These are phyloP conservation scores for Mastomys coucha DNA, from an alignment of 2,113 vertebrate genomes.

Conservation along the genomic window DNA sequence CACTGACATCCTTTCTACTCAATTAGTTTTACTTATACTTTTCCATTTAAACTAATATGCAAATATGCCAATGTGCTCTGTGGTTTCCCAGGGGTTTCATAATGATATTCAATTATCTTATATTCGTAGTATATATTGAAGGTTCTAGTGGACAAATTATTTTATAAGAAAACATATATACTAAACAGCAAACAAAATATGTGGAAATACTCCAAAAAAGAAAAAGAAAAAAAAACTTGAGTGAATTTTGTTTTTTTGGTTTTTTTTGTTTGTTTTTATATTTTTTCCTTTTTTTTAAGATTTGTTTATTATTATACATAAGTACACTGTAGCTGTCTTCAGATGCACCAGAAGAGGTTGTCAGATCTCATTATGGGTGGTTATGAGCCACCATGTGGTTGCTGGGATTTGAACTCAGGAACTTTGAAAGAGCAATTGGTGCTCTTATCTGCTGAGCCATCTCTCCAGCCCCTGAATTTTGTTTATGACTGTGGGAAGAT, in stretches of 20 bases:
- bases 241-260: not conserved
- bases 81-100: not conserved
- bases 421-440: too few species aligned
- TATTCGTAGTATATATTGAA: not conserved
- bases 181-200: conserved; percentile 25
- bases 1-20: not conserved
- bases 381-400: too few species aligned
- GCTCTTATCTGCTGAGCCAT: too few species aligned
- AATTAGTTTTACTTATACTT: not conserved
- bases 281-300: too few species aligned
- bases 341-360: too few species aligned
- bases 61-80: not conserved
- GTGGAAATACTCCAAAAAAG: not conserved
- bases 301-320: too few species aligned
- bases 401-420: too few species aligned
- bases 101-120: not conserved
- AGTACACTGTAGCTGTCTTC: too few species aligned
- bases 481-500: not conserved
- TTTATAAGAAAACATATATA: conserved; percentile 21
- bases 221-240: not conserved
- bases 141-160: not conserved
- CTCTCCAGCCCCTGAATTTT: too few species aligned
- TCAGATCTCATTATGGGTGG: too few species aligned
- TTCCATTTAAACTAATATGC: not conserved
- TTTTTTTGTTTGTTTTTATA: too few species aligned